Evolutionary conservation across 2,113 vertebrate genomes (phyloP).

Genomic region (Dipodomys merriami): DNA sequence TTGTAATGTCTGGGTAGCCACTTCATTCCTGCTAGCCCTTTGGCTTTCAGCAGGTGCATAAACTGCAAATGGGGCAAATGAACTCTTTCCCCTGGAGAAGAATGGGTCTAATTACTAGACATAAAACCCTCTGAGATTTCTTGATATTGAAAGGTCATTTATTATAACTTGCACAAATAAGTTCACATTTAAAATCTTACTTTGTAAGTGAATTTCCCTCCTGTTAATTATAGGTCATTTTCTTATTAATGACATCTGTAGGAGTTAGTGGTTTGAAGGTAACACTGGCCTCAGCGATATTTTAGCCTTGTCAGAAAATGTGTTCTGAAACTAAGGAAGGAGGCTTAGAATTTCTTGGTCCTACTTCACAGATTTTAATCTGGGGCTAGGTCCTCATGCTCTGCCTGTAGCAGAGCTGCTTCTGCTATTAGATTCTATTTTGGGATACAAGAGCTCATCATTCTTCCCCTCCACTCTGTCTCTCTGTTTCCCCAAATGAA

Average conservation of each 20-base stretch:
- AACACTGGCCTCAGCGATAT: conserved; percentile 49
- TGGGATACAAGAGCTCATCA: background rate
- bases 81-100: conserved; percentile 40
- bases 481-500: background rate
- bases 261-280: conserved; percentile 60
- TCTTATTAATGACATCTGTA: conserved; percentile 59
- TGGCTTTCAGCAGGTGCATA: background rate
- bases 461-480: background rate
- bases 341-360: background rate
- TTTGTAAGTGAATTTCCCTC: conserved; percentile 42
- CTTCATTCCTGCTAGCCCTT: background rate
- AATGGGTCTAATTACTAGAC: conserved; percentile 69
- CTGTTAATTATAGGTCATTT: conserved; percentile 72
- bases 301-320: conserved; percentile 61
- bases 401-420: background rate
- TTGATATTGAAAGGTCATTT: conserved; percentile 64
- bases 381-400: background rate
- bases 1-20: background rate
- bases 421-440: background rate
- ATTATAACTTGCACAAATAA: conserved; percentile 69
- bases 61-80: conserved; percentile 49
- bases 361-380: background rate
- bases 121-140: conserved; percentile 70
- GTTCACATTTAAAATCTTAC: conserved; percentile 64
- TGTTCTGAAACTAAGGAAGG: conserved; percentile 10